Evolutionary conservation across 1,140 invertebrate species (phyloP).

Genomic region (Meloidogyne hapla): DNA sequence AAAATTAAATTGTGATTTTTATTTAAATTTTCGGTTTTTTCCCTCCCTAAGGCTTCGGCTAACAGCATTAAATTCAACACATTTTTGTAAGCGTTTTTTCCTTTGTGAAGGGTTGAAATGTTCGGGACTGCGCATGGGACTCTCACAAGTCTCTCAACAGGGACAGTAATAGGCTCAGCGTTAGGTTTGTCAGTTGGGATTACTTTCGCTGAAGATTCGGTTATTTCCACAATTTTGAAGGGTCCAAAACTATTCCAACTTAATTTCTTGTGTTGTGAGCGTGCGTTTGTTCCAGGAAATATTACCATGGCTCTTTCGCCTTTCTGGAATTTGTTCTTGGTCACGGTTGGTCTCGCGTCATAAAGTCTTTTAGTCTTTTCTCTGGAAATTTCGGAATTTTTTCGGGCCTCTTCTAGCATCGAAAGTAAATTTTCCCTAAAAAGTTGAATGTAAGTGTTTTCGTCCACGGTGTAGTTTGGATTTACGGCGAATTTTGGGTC

Average conservation of each 20-base stretch:
- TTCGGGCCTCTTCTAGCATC: constrained; percentile 10
- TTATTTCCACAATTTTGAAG: not conserved
- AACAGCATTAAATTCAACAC: not conserved
- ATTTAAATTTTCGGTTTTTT: not conserved
- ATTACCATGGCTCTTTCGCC: constrained; percentile 9
- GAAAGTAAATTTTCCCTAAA: constrained; percentile 7
- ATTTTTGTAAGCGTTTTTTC: constrained; percentile 5
- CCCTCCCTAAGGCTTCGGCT: not conserved
- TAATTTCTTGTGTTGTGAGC: not conserved
- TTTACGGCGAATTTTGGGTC: not conserved
- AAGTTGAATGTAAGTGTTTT: constrained; percentile 3
- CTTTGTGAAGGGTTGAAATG: constrained; percentile 1
- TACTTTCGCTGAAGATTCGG: not conserved
- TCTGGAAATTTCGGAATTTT: not conserved
- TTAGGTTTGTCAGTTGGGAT: constrained; percentile 9
- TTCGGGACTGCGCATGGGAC: not conserved
- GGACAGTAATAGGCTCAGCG: not conserved
- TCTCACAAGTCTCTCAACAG: not conserved
- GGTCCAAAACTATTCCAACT: not conserved
- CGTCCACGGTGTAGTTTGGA: not conserved
- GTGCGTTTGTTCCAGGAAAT: not conserved
- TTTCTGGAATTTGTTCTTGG: not conserved
- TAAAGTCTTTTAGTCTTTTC: not conserved
- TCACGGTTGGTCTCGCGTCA: not conserved
- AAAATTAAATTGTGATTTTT: too few relatives aligned